phyloP scores from a whole-genome alignment of 1,140 invertebrate species.

The Leptinotarsa texana region DNA sequence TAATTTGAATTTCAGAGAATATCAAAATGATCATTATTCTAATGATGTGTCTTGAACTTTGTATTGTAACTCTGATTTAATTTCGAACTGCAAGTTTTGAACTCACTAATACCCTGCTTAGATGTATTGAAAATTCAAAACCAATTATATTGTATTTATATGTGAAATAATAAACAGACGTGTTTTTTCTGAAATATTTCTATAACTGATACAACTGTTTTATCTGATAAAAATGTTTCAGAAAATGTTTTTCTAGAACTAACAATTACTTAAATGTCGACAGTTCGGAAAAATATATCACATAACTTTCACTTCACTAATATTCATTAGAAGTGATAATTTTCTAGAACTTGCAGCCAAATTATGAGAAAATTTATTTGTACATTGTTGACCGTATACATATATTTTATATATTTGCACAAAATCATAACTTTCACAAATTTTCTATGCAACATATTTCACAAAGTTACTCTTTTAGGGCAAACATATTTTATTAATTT shows the following conservation, averaged over 20 bases:
- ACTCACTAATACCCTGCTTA: constrained; percentile 50
- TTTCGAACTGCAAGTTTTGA: constrained; percentile 49
- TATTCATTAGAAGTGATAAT: constrained; percentile 34
- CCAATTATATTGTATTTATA: constrained; percentile 10
- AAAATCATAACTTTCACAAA: constrained; percentile 32
- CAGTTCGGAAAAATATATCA: background rate
- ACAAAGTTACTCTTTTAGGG: constrained; percentile 15
- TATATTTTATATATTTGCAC: constrained; percentile 35
- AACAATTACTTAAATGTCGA: no score
- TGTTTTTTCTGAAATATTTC: background rate
- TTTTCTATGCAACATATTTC: constrained; percentile 10
- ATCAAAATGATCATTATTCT: constrained; percentile 39
- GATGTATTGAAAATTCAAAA: constrained; percentile 23
- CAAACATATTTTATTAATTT: background rate
- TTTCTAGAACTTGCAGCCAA: constrained; percentile 35
- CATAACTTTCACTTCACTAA: constrained; percentile 4
- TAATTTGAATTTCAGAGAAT: no score
- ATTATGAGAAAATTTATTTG: constrained; percentile 43
- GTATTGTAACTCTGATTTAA: constrained; percentile 42
- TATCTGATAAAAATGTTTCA: background rate
- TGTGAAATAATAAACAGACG: background rate
- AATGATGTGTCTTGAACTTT: constrained; percentile 53
- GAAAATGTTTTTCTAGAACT: background rate
- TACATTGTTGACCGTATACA: constrained; percentile 55
- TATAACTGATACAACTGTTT: background rate